Base-by-base conservation (phyloP, 1,140 invertebrate species). In the Calosoma granatense region DNA sequence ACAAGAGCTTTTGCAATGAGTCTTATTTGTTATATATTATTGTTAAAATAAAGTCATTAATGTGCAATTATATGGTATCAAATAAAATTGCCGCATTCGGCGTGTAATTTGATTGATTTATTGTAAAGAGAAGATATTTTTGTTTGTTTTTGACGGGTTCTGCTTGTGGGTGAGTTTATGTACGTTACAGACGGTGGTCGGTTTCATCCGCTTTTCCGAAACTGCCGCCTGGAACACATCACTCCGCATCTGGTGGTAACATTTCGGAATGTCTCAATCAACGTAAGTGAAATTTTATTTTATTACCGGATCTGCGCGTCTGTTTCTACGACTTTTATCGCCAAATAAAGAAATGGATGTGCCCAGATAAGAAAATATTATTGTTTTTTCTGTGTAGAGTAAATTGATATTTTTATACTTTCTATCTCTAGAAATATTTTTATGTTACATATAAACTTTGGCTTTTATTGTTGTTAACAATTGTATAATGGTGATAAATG, bases 131-230 rank as follows among this genome's bases (percentile, higher is more conserved):
- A n/a, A n/a, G n/a, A n/a, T n/a, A n/a, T n/a, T n/a, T n/a, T n/a
- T n/a, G n/a, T n/a, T n/a, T n/a, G n/a, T n/a, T n/a, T n/a, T n/a
- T n/a, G n/a, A n/a, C n/a, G n/a, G n/a, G n/a, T n/a, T n/a, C n/a
- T n/a, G n/a, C n/a, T n/a, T n/a, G n/a, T n/a, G n/a, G n/a, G n/a
- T n/a, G n/a, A 36, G 26, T n/a, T 6, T 36, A 4, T 47, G 17
- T 54, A 62, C 54, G 56, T 67, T 67, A 21, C 63, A 71, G 70
- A 69, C 58, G 69, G 70, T 56, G 70, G 70, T 51, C 66, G 72
- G 61, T 82, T 79, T 66, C 78, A 80, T 63, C 80, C 80, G 17
- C 71, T 82, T 60, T 77, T 81, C 59, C 77, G 79, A 54, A 77
- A 75, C 64, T 82, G 80, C 62, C 73, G 75, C 62, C 70, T 81